Evolutionary conservation across 1,140 invertebrate species (phyloP), one percentile per base, ranked within the genome.

Genomic region (Pristionchus pacificus): DNA sequence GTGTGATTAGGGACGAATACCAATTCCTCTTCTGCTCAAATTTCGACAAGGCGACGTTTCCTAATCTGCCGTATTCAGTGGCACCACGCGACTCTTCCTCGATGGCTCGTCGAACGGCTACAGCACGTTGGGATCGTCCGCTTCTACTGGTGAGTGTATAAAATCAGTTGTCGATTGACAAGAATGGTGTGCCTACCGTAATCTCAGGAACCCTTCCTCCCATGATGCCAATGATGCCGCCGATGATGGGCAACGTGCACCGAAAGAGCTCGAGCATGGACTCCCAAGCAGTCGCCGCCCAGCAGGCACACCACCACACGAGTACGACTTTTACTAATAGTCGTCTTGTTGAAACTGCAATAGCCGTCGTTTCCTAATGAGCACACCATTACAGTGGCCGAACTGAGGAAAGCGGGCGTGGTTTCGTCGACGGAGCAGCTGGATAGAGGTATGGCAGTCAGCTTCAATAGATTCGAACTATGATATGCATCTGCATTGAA

Each of bases 261-360:
- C 72, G 79, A 33, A 79, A 79, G 65, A 81, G 79, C 58, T 66
- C 70, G 24, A 74, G 69, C 49, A 80, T 80, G 79, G 79, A 80
- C 67, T 82, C 80, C 6, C 79, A 80, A 57, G 79, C 77, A 15
- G 55, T 78, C 25, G 77, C 77, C 15, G 38, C 55, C n/a, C 33
- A 28, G 65, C 68, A 70, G 24, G 68, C 66, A 49, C 38, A 49
- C 19, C 38, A 49, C 6, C 38, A 49, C 38, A 49, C n/a, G n/a
- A n/a, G n/a, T n/a, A n/a, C n/a, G n/a, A n/a, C n/a, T n/a, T n/a
- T n/a, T n/a, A n/a, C n/a, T n/a, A n/a, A n/a, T n/a, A n/a, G n/a
- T n/a, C n/a, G n/a, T n/a, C n/a, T n/a, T n/a, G n/a, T n/a, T n/a
- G n/a, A n/a, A n/a, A n/a, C n/a, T n/a, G n/a, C n/a, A n/a, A n/a